Conservation (phyloP, 2,888 invertebrate species). For the Eurytoma adleriae region DNA sequence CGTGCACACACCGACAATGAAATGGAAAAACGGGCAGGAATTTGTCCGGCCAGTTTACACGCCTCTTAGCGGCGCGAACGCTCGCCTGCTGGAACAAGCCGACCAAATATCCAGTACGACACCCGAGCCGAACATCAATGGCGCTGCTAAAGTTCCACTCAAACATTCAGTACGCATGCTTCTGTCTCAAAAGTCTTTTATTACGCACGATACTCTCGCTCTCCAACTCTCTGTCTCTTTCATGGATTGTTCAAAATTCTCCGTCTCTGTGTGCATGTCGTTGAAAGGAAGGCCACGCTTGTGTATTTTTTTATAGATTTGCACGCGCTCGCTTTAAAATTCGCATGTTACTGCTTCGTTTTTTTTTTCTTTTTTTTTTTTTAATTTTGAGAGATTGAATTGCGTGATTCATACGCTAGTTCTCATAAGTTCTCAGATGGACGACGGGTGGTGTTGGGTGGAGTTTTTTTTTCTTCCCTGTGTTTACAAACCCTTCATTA, state of each 20-base stretch:
- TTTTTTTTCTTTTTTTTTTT: no score
- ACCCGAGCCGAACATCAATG: slow-evolving; percentile 70
- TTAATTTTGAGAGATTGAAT: no score
- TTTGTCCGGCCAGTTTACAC: slow-evolving; percentile 71
- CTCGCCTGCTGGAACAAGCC: slow-evolving; percentile 71
- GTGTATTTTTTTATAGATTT: neutral
- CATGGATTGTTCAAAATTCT: neutral
- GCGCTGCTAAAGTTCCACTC: slow-evolving; percentile 67
- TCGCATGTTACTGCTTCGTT: no score
- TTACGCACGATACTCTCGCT: neutral
- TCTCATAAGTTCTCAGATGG: no score
- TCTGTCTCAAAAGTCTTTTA: slow-evolving; percentile 51
- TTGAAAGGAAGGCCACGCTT: no score
- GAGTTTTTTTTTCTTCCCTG: no score
- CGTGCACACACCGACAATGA: slow-evolving; percentile 67
- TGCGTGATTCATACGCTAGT: no score
- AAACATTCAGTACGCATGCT: slow-evolving; percentile 75
- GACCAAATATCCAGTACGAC: slow-evolving; percentile 71
- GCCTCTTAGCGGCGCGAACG: slow-evolving; percentile 70
- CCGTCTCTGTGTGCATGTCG: no score
- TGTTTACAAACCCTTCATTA: slow-evolving; percentile 10
- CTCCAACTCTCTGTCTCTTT: slow-evolving; percentile 19
- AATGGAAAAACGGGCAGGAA: slow-evolving; percentile 73
- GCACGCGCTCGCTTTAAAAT: neutral
- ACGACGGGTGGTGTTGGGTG: no score